Evolutionary conservation across 2,797 vertebrate genomes (phyloP).

Genomic region (Rhinogobio ventralis): DNA sequence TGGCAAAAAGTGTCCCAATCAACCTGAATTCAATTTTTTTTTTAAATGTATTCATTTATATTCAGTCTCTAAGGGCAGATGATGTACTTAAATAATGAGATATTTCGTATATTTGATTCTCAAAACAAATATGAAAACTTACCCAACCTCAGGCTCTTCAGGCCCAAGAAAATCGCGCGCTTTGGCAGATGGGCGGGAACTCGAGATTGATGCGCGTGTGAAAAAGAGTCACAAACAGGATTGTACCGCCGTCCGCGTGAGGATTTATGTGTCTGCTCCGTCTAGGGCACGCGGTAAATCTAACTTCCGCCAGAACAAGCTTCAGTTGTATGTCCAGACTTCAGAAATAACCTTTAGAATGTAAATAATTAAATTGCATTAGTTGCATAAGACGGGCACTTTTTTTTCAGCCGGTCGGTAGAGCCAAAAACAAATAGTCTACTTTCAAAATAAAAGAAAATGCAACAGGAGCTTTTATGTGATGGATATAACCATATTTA

Average conservation of each 20-base stretch:
- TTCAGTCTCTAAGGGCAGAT: not conserved
- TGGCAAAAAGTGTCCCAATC: not conserved
- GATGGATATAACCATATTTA: not conserved
- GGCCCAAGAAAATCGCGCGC: slow-evolving; percentile 59
- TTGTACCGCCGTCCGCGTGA: slow-evolving; percentile 51
- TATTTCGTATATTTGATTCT: not conserved
- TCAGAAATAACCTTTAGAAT: slow-evolving; percentile 5
- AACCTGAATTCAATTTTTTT: no score
- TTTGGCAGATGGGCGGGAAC: slow-evolving; percentile 64
- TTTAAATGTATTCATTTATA: no score
- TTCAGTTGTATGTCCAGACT: not conserved
- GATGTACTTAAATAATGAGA: not conserved
- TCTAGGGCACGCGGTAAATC: slow-evolving; percentile 61
- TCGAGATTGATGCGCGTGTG: slow-evolving; percentile 72
- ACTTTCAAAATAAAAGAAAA: not conserved
- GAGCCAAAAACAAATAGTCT: not conserved
- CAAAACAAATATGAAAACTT: not conserved
- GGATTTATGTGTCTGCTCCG: slow-evolving; percentile 62
- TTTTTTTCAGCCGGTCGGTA: not conserved
- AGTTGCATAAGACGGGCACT: not conserved
- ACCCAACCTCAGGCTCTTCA: not conserved
- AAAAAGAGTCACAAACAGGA: slow-evolving; percentile 56
- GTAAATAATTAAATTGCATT: slow-evolving; percentile 1
- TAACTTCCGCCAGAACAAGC: slow-evolving; percentile 59
- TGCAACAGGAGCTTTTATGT: not conserved